phyloP scores from a whole-genome alignment of 2,888 invertebrate genomes.

The Stenoptilia bipunctidactyla region DNA sequence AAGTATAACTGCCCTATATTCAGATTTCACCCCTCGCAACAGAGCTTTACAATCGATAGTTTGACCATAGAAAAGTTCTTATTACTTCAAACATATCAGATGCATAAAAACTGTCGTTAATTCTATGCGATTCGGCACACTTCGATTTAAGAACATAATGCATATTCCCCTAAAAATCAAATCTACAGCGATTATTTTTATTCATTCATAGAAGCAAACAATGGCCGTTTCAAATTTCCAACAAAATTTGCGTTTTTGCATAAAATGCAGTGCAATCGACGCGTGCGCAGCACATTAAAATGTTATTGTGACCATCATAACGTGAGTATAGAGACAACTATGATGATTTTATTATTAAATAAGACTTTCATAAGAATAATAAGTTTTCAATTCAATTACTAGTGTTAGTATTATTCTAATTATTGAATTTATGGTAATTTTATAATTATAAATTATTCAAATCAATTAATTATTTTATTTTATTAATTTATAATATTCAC shows the following conservation, averaged over 20 bases:
- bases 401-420: too few species aligned
- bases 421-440: too few species aligned
- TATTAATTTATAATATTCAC: too few species aligned
- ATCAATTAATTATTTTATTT: too few species aligned
- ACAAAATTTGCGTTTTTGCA: slow-evolving; percentile 70
- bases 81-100: slow-evolving; percentile 44
- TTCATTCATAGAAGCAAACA: slow-evolving; percentile 46
- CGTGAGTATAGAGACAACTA: too few species aligned
- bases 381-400: too few species aligned
- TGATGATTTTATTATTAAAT: too few species aligned
- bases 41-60: slow-evolving; percentile 29
- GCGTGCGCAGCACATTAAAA: slow-evolving; percentile 49
- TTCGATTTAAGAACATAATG: slow-evolving; percentile 32
- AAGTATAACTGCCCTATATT: slow-evolving; percentile 23
- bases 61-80: slow-evolving; percentile 46
- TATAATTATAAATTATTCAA: too few species aligned
- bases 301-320: not conserved
- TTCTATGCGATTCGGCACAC: slow-evolving; percentile 38
- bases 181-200: slow-evolving; percentile 60
- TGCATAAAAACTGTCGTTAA: slow-evolving; percentile 61
- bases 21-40: slow-evolving; percentile 14
- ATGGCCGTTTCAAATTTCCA: slow-evolving; percentile 69
- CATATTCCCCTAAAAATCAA: slow-evolving; percentile 52
- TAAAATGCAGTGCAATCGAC: slow-evolving; percentile 52
- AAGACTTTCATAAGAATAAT: too few species aligned